Percentiles rank a stretch among this genome's conserved stretches.
phyloP scores from a whole-genome alignment of 1,140 invertebrate genomes.

The Propsilocerus akamusi region DNA sequence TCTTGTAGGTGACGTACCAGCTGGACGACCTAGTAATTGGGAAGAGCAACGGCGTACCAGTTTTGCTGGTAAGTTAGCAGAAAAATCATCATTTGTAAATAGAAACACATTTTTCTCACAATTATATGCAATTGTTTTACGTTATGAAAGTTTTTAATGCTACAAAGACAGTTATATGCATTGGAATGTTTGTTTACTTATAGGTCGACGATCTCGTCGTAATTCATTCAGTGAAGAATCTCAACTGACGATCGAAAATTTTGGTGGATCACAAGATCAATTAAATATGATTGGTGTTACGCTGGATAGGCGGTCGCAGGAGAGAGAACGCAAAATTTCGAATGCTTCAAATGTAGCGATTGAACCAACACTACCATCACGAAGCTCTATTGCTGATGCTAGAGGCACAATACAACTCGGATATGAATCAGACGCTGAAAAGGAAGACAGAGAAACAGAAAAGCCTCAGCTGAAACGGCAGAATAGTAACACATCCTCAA shows the following conservation, averaged over 20 bases:
- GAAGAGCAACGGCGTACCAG: slow-evolving; percentile 48
- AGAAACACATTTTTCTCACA: background rate
- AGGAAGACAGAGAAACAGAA: slow-evolving; percentile 32
- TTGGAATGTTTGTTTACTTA: background rate
- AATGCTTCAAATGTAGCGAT: slow-evolving; percentile 23
- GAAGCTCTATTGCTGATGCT: slow-evolving; percentile 55
- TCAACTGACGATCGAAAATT: slow-evolving; percentile 78
- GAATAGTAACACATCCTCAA: slow-evolving; percentile 23
- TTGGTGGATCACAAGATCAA: slow-evolving; percentile 70
- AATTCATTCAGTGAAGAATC: slow-evolving; percentile 76
- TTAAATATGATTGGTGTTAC: slow-evolving; percentile 39
- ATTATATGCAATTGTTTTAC: background rate
- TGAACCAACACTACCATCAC: slow-evolving; percentile 36
- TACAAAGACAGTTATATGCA: background rate
- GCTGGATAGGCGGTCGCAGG: slow-evolving; percentile 11
- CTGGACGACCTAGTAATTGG: slow-evolving; percentile 70
- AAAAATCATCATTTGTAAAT: background rate
- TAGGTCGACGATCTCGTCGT: slow-evolving; percentile 49
- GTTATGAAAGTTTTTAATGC: background rate
- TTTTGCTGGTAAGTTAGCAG: slow-evolving; percentile 40
- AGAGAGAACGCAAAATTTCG: slow-evolving; percentile 36
- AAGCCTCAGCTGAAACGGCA: slow-evolving; percentile 35
- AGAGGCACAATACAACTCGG: slow-evolving; percentile 48
- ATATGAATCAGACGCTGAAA: slow-evolving; percentile 37
- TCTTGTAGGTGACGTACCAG: slow-evolving; percentile 36